Conservation (phyloP, 2,797 vertebrate genomes). For the Mareca strepera region DNA sequence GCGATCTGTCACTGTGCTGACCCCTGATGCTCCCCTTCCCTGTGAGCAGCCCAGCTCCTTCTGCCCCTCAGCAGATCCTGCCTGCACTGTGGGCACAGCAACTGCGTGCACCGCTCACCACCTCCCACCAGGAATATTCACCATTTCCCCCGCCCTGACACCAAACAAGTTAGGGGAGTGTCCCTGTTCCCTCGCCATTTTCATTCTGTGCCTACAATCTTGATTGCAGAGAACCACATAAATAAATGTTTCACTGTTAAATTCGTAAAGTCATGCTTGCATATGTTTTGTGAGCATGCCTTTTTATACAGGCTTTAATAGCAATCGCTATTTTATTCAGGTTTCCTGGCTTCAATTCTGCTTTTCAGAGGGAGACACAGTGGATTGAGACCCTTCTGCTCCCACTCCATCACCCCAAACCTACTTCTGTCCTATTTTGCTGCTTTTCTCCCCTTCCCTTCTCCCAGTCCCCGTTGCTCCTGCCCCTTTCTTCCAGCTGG, state of each 20-base stretch:
- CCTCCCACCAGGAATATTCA: not conserved
- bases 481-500: not conserved
- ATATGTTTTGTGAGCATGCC: not conserved
- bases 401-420: not conserved
- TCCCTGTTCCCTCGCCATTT: not conserved
- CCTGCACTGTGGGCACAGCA: not conserved
- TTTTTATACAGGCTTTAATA: not conserved
- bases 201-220: not conserved
- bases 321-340: not conserved
- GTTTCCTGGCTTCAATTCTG: not conserved
- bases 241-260: not conserved
- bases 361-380: not conserved
- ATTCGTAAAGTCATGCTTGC: not conserved
- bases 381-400: not conserved
- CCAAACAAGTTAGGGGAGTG: not conserved
- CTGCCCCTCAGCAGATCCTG: not conserved
- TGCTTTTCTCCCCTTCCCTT: not conserved
- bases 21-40: not conserved
- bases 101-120: not conserved
- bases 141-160: not conserved
- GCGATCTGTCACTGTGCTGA: fast-evolving
- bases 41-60: not conserved
- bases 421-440: not conserved
- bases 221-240: not conserved
- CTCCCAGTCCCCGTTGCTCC: not conserved